Evolutionary conservation across 64 coral and sea anemone species (phyloP), one percentile per base, ranked within the genome.

Genomic region (Porites lutea): DNA sequence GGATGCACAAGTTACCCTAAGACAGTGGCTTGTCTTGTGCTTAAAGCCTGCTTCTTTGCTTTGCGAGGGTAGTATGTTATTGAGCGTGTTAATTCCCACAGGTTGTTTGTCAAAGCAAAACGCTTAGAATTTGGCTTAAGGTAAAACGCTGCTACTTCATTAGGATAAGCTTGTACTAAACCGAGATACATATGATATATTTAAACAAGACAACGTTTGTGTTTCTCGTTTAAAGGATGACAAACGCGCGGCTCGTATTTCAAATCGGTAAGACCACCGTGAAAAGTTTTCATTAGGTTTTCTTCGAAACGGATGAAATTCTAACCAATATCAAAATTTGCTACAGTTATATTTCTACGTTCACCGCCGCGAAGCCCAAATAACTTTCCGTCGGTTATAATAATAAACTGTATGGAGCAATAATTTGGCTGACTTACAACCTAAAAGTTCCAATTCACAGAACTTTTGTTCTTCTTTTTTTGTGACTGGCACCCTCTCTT

Each of bases 321-420:
- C 12, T 18, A 16, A 20, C 71, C 90, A 59, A 63, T 2, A 59
- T 85, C 79, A 92, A 85, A 92, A 73, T 83, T 85, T 58, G 82
- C 48, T 19, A 86, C 44, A 47, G 37, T 62, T 6, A 86, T 59
- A 86, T 43, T 86, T 62, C 80, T 86, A 52, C 74, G 78, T 52
- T 91, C 78, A 49, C 78, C 79, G 13, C 67, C 68, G 52, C 78
- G 52, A 71, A 83, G 71, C 13, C 89, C 89, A 83, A 91, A 91
- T 27, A 91, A 48, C 74, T 92, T 87, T 19, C 73, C 58, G 59
- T 92, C 86, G 66, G n/a, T n/a, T n/a, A n/a, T n/a, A n/a, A n/a
- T n/a, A n/a, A n/a, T n/a, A 92, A 27, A 92, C 72, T 75, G 46
- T 84, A 84, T 86, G 44, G 15, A 84, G 65, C 20, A 92, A 66